Evolutionary conservation across 2,113 vertebrate genomes (phyloP).

Genomic region (Megalops atlanticus): DNA sequence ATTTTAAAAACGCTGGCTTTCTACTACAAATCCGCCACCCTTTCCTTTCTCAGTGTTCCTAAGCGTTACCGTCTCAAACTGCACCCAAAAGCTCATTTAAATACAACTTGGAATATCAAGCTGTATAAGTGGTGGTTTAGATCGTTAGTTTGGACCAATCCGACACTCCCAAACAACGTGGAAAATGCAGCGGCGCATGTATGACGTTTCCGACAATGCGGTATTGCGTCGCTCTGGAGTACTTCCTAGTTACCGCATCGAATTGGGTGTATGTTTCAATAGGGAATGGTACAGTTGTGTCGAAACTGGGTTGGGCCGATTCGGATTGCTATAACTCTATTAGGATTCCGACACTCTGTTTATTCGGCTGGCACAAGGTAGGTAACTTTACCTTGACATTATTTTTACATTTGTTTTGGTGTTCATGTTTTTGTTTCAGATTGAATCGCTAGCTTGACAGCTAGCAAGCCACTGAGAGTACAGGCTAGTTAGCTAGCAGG

Average conservation of each 20-base stretch:
- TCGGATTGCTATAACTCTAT: slow-evolving; percentile 58
- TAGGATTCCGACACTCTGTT: slow-evolving; percentile 51
- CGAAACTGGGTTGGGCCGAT: slow-evolving; percentile 45
- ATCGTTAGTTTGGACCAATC: not conserved
- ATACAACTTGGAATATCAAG: not conserved
- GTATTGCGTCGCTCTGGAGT: not conserved
- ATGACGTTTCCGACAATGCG: slow-evolving; percentile 3
- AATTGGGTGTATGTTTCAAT: not conserved
- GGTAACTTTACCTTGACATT: not conserved
- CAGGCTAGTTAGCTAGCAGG: not conserved
- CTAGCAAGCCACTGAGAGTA: not conserved
- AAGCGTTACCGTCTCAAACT: not conserved
- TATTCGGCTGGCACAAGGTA: slow-evolving; percentile 51
- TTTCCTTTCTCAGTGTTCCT: not conserved
- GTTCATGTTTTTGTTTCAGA: not conserved
- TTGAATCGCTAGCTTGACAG: not conserved
- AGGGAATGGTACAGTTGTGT: slow-evolving; percentile 51
- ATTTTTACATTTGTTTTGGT: not conserved
- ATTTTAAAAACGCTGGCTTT: too few relatives aligned
- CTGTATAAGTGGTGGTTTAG: not conserved
- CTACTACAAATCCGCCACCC: not conserved
- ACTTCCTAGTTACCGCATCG: slow-evolving; percentile 16
- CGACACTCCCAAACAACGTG: not conserved
- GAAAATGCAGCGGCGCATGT: not conserved
- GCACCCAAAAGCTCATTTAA: not conserved